Evolutionary conservation across 2,113 vertebrate genomes (phyloP), one percentile per base, ranked within the genome.

Genomic region (Albula glossodonta): DNA sequence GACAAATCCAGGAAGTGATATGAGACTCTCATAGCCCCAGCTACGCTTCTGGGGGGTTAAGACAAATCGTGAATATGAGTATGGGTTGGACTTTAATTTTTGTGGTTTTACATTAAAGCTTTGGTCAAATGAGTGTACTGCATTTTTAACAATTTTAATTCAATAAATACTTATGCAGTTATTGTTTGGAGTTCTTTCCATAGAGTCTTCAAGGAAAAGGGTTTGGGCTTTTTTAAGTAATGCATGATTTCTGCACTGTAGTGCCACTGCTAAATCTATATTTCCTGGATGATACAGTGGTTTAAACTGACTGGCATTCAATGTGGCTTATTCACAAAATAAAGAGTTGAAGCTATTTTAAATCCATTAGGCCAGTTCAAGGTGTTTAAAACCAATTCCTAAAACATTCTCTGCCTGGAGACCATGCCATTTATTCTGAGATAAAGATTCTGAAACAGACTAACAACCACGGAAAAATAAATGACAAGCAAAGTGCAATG

Each of bases 101-200:
- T 92, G 92, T 94, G 91, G 89, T 92, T 93, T 91, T 70, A 52
- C 81, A 90, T 88, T 87, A 90, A 91, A 90, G 88, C 89, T 92
- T 93, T 92, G 92, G 92, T 93, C 91, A 91, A 91, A 92, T 93
- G 93, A 93, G 92, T 95, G 92, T 94, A 92, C 52, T 88, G 91
- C 88, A 91, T 94, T 93, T 93, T 92, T 93, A 91, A 92, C 48
- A 57, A 90, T 91, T 92, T 94, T 87, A 94, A 92, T 86, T 89
- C 85, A 93, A 92, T 90, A 90, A 92, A 95, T 90, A 86, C 90
- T 89, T 92, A 90, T 93, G 90, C 90, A 93, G 91, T 90, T 92
- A 88, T 86, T 93, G 91, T 86, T 89, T 89, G 89, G 90, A 91
- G 86, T 90, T 90, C 11, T 86, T 92, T 86, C 57, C 51, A 78